phyloP scores from a whole-genome alignment of 2,888 invertebrate species.

The Drosophila hamatofila region DNA sequence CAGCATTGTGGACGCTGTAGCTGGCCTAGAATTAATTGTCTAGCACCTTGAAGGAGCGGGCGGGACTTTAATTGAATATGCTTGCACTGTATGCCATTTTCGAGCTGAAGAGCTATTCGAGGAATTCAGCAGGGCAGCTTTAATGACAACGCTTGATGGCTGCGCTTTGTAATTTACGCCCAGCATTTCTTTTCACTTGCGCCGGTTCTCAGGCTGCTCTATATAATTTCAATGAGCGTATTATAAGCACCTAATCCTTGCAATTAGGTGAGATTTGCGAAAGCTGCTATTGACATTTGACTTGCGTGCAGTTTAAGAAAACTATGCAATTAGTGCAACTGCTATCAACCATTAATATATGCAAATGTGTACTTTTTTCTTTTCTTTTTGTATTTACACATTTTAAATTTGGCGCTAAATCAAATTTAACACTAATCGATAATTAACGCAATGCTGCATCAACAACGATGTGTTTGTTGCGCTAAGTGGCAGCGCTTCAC shows the following conservation, averaged over 20 bases:
- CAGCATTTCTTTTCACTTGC: conserved; percentile 19
- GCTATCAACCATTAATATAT: conserved; percentile 1
- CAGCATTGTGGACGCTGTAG: conserved; percentile 3
- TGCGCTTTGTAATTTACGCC: conserved; percentile 29
- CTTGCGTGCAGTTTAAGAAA: conserved; percentile 3
- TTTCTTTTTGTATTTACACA: not conserved
- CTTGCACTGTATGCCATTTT: conserved; percentile 2
- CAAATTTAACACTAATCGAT: conserved; percentile 19
- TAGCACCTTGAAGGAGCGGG: not conserved
- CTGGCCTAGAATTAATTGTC: conserved; percentile 6
- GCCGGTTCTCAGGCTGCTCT: conserved; percentile 10
- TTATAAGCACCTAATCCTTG: not conserved
- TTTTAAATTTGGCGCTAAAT: conserved; percentile 8
- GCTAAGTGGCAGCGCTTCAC: conserved; percentile 29
- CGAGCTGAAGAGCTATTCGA: conserved; percentile 2
- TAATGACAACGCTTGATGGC: conserved; percentile 36
- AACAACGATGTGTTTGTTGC: not conserved
- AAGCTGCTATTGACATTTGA: conserved; percentile 59
- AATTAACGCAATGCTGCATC: not conserved
- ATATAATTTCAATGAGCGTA: conserved; percentile 8
- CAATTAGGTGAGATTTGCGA: conserved; percentile 52
- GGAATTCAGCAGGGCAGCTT: conserved; percentile 19
- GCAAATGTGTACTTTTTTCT: not conserved
- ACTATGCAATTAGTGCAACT: conserved; percentile 14
- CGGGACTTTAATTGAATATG: conserved; percentile 29